Percentiles rank a stretch among this genome's conserved stretches.
Conservation (phyloP, 2,888 invertebrate species). For the Autographa pulchrina region DNA sequence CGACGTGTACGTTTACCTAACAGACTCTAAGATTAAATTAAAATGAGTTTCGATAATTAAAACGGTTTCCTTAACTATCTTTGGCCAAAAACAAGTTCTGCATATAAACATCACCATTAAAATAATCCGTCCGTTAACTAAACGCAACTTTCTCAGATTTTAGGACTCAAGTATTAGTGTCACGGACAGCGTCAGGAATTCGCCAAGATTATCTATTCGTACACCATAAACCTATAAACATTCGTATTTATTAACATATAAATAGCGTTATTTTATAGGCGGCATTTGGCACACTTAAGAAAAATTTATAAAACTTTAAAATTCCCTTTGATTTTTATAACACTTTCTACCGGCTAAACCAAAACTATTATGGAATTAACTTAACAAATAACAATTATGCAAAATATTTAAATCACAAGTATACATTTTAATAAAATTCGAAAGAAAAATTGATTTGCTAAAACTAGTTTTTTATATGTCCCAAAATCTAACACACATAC, state of each 20-base stretch:
- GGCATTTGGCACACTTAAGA: not conserved
- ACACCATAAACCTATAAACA: not conserved
- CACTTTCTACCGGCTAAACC: too few relatives aligned
- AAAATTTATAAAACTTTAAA: not conserved
- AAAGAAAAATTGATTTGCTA: too few relatives aligned
- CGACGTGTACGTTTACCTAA: too few relatives aligned
- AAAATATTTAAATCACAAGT: too few relatives aligned
- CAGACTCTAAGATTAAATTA: not conserved
- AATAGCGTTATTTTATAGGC: conserved; percentile 1
- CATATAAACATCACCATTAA: not conserved
- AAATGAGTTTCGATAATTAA: not conserved
- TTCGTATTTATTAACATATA: not conserved
- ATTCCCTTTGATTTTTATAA: not conserved
- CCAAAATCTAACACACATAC: not conserved
- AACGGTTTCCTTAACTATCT: not conserved
- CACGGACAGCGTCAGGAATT: not conserved
- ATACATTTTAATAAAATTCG: too few relatives aligned
- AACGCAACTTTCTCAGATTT: conserved; percentile 1
- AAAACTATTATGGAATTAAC: too few relatives aligned
- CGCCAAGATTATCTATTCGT: not conserved
- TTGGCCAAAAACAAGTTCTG: not conserved
- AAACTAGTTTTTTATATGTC: too few relatives aligned
- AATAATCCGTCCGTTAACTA: not conserved
- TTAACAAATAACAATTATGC: too few relatives aligned
- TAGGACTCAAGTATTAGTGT: not conserved